phyloP scores from a whole-genome alignment of 2,888 invertebrate genomes.

The Catocala fraxini region DNA sequence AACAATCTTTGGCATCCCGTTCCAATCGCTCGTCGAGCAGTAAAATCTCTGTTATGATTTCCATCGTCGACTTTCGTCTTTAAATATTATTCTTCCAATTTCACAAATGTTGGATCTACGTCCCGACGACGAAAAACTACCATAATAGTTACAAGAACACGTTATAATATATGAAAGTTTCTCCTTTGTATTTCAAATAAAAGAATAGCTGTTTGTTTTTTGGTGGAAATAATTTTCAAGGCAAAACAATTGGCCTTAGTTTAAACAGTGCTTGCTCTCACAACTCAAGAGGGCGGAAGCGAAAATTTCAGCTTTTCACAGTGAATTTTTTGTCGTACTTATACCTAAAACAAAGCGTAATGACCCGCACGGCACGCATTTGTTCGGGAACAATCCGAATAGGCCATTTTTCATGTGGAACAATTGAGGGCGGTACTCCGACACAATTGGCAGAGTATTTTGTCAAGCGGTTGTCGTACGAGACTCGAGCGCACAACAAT shows the following conservation, averaged over 20 bases:
- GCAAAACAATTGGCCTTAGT: conserved; percentile 76
- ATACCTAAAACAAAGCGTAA: conserved; percentile 86
- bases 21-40: conserved; percentile 73
- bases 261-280: conserved; percentile 71
- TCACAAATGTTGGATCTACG: conserved; percentile 32
- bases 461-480: conserved; percentile 85
- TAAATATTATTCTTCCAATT: conserved; percentile 63
- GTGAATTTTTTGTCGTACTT: conserved; percentile 83
- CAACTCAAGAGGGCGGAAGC: conserved; percentile 77
- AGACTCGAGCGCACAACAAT: conserved; percentile 70
- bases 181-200: conserved; percentile 54
- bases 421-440: conserved; percentile 85
- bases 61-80: conserved; percentile 68
- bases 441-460: conserved; percentile 86
- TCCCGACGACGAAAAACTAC: conserved; percentile 32
- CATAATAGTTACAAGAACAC: conserved; percentile 28
- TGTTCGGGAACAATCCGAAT: conserved; percentile 86
- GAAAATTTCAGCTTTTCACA: conserved; percentile 77
- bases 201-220: conserved; percentile 50
- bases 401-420: conserved; percentile 86
- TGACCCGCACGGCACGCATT: conserved; percentile 86
- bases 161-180: conserved; percentile 23
- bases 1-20: conserved; percentile 78
- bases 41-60: conserved; percentile 80
- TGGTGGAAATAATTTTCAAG: conserved; percentile 62